Percentiles rank a stretch among this genome's conserved stretches.
Conservation (phyloP, 2,113 vertebrate species). For the Neodon shergylaensis region DNA sequence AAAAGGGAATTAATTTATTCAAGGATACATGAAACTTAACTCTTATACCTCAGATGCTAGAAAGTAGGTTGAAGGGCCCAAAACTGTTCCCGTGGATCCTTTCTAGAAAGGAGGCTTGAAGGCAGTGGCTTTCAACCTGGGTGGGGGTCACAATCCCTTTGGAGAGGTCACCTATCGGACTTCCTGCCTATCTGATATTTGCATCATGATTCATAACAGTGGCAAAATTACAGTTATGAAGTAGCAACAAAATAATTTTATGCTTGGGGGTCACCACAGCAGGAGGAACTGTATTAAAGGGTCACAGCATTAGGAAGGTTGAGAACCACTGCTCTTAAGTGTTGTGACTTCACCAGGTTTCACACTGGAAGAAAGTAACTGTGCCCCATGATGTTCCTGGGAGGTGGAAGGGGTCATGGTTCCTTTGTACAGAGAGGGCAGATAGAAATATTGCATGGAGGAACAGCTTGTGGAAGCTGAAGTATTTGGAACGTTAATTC, state of each 20-base stretch:
- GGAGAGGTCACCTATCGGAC: neutral
- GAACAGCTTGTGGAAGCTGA: constrained; percentile 82
- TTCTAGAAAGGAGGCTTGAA: constrained; percentile 68
- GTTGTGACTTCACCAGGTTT: constrained; percentile 78
- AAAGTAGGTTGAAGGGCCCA: constrained; percentile 43
- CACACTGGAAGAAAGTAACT: constrained; percentile 68
- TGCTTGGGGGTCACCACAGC: neutral
- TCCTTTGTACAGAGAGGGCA: constrained; percentile 79
- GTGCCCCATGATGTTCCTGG: constrained; percentile 76
- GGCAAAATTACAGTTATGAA: neutral
- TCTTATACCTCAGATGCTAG: constrained; percentile 28
- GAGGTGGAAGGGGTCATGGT: constrained; percentile 71
- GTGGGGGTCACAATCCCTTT: too few species aligned
- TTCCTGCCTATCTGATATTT: neutral
- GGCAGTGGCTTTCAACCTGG: constrained; percentile 20
- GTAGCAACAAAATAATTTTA: neutral
- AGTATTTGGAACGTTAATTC: constrained; percentile 84
- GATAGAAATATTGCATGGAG: constrained; percentile 58
- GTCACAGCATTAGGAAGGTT: neutral
- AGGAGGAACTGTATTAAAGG: neutral
- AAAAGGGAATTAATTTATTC: constrained; percentile 55
- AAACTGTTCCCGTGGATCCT: constrained; percentile 68
- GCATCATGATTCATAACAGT: neutral
- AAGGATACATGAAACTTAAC: neutral
- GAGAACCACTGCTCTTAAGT: neutral